Percentiles rank a stretch among this genome's conserved stretches.
Evolutionary conservation across 2,888 invertebrate species (phyloP).

Genomic region (Abrostola triplasia): DNA sequence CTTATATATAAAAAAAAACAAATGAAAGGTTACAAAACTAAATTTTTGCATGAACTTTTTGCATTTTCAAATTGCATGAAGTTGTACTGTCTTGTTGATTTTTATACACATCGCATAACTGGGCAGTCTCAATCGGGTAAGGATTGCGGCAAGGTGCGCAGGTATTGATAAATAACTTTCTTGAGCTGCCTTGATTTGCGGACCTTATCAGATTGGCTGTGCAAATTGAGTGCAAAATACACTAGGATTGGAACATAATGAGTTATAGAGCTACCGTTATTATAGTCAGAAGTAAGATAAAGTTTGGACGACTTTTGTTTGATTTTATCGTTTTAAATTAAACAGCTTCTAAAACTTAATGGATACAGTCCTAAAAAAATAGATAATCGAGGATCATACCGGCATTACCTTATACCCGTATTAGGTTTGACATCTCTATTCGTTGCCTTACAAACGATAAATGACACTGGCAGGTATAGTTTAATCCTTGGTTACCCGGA

Average conservation of each 20-base stretch:
- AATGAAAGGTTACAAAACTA: too few species aligned
- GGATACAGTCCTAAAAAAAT: too few species aligned
- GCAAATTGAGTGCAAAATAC: background rate
- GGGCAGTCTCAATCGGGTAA: background rate
- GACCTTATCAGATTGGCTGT: conserved; percentile 1
- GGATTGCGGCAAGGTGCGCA: too few species aligned
- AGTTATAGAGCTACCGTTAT: background rate
- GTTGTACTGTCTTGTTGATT: background rate
- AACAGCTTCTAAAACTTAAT: background rate
- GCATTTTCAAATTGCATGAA: background rate
- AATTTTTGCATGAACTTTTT: too few species aligned
- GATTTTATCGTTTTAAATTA: background rate
- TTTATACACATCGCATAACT: background rate
- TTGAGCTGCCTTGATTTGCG: background rate
- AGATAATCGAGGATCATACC: too few species aligned
- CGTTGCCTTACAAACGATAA: too few species aligned
- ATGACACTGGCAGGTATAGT: too few species aligned
- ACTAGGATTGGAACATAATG: conserved; percentile 1
- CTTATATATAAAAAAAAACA: too few species aligned
- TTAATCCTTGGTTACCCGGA: too few species aligned
- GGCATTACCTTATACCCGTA: too few species aligned
- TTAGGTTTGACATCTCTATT: too few species aligned
- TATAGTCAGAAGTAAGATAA: conserved; percentile 1
- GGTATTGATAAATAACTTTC: conserved; percentile 3
- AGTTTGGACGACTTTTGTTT: too few species aligned